Percentiles rank a stretch among this genome's conserved stretches.
Evolutionary conservation across 2,113 vertebrate genomes (phyloP).

Genomic region (Calonectris borealis): DNA sequence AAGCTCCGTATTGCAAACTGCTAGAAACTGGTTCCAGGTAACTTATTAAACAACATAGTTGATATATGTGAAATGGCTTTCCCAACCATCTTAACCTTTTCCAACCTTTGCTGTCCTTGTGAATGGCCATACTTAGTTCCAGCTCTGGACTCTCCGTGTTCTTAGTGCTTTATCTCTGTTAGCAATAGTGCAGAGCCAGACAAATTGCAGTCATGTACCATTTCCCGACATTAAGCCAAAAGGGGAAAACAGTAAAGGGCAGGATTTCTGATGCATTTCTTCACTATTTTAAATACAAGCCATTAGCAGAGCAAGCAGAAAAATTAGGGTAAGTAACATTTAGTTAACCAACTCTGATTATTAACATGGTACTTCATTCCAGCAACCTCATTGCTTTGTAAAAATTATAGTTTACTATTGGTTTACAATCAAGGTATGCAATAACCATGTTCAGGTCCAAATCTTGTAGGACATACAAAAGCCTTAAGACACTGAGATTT

Average conservation of each 20-base stretch:
- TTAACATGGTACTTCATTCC: background rate
- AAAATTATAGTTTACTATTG: background rate
- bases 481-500: background rate
- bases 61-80: background rate
- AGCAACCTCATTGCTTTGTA: background rate
- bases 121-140: background rate
- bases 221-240: slow-evolving; percentile 37
- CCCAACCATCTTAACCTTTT: background rate
- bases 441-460: background rate
- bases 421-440: background rate
- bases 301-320: background rate
- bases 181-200: background rate
- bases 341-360: background rate
- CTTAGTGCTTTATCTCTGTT: background rate
- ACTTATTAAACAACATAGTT: background rate
- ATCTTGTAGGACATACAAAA: background rate
- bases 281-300: slow-evolving; percentile 7
- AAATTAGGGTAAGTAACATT: background rate
- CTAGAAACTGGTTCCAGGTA: slow-evolving; percentile 21
- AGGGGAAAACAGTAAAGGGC: background rate
- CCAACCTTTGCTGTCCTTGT: slow-evolving; percentile 29
- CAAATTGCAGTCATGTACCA: background rate
- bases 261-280: slow-evolving; percentile 31
- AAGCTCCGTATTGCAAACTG: background rate
- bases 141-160: background rate